A percentile compares a stretch with the other conserved stretches of the same genome.
phyloP scores from a whole-genome alignment of 2,888 invertebrate species.

The Hedychridium roseum region DNA sequence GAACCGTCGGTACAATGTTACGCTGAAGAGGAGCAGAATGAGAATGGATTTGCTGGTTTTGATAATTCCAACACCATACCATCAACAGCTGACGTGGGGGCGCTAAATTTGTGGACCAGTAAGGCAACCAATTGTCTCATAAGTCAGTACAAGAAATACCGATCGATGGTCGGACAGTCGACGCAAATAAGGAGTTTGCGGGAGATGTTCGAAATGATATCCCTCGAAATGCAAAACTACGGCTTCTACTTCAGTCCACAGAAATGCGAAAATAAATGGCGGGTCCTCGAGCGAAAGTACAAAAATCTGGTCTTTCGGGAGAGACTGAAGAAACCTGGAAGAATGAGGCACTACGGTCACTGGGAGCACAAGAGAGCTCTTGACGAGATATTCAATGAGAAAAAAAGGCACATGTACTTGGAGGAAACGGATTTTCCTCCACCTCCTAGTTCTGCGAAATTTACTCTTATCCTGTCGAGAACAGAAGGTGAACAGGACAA shows the following conservation, averaged over 20 bases:
- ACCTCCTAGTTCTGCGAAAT: conserved; percentile 17
- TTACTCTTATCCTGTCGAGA: conserved; percentile 32
- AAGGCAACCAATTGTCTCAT: conserved; percentile 55
- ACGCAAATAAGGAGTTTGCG: conserved; percentile 48
- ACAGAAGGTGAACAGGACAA: conserved; percentile 8
- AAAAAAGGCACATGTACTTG: conserved; percentile 39
- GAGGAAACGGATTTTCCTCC: conserved; percentile 40
- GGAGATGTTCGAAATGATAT: conserved; percentile 58
- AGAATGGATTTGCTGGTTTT: conserved; percentile 30
- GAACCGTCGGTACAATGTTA: conserved; percentile 38
- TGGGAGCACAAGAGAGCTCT: conserved; percentile 56
- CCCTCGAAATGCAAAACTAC: conserved; percentile 52
- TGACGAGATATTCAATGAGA: conserved; percentile 55
- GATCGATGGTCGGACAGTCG: conserved; percentile 51
- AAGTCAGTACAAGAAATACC: conserved; percentile 50
- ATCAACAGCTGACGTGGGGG: conserved; percentile 35
- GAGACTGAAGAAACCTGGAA: conserved; percentile 52
- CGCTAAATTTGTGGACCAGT: conserved; percentile 50
- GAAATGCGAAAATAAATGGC: conserved; percentile 59
- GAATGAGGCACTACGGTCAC: conserved; percentile 54
- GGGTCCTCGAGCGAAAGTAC: conserved; percentile 55
- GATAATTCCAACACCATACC: conserved; percentile 27
- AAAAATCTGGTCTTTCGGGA: conserved; percentile 54
- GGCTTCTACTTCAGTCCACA: conserved; percentile 54
- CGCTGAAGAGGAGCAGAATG: conserved; percentile 40